Percentiles rank a stretch among this genome's conserved stretches.
Conservation (phyloP, 2,113 vertebrate species). For the Macaca fascicularis region T2T-MFA8v1.1 NC_088381.1:15699001-15699500, state of each 20-base stretch:
- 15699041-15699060: not conserved
- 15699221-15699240: not conserved
- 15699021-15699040: not conserved
- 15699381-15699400: not conserved
- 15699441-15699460: not conserved
- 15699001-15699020: conserved; percentile 2
- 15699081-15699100: not conserved
- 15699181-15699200: not conserved
- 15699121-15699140: conserved; percentile 1
- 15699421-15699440: not conserved
- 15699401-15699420: not conserved
- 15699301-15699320: not conserved
- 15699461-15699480: not conserved
- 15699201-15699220: not conserved
- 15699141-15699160: not conserved
- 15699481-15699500: not conserved
- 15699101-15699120: not conserved
- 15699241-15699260: not conserved
- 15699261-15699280: not conserved
- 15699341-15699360: not conserved
- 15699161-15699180: conserved; percentile 13
- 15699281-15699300: not conserved
- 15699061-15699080: not conserved
- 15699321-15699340: not conserved
- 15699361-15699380: not conserved